Conservation (phyloP, 2,888 invertebrate species). For the Drosophila pseudotalamancana region DNA sequence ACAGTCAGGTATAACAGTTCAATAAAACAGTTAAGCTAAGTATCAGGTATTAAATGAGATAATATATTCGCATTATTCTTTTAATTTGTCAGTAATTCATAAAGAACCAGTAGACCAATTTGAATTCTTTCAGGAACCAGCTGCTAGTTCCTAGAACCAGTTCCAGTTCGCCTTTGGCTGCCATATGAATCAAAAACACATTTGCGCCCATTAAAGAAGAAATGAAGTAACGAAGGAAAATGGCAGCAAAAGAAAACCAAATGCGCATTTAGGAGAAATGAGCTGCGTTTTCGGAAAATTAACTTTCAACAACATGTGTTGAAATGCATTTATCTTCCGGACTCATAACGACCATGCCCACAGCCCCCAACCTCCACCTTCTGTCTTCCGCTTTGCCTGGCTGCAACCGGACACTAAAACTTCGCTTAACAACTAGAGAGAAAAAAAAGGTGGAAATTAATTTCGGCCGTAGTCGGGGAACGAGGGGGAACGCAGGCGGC, state of each 20-base stretch:
- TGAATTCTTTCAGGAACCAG: slow-evolving; percentile 30
- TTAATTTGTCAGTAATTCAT: slow-evolving; percentile 21
- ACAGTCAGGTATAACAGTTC: too few species aligned
- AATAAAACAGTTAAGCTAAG: background rate
- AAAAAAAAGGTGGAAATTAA: slow-evolving; percentile 74
- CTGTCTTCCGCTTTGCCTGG: background rate
- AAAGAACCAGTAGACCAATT: background rate
- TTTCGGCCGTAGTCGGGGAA: slow-evolving; percentile 32
- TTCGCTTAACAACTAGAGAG: slow-evolving; percentile 41
- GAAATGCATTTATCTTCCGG: slow-evolving; percentile 78
- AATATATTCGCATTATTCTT: background rate
- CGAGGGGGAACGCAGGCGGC: slow-evolving; percentile 31
- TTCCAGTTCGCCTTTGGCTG: slow-evolving; percentile 3
- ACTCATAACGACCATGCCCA: slow-evolving; percentile 49
- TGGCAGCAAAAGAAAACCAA: slow-evolving; percentile 34
- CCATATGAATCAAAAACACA: slow-evolving; percentile 68
- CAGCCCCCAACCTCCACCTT: too few species aligned
- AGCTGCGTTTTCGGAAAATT: slow-evolving; percentile 78
- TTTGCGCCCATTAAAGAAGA: slow-evolving; percentile 56
- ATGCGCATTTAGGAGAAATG: slow-evolving; percentile 75
- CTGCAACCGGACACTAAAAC: slow-evolving; percentile 32
- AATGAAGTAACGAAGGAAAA: background rate
- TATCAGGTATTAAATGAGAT: background rate
- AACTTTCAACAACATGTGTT: slow-evolving; percentile 81
- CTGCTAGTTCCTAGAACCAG: background rate